Evolutionary conservation across 2,888 invertebrate species (phyloP), one percentile per base, ranked within the genome.

Genomic region (Sarcophaga subvicina): DNA sequence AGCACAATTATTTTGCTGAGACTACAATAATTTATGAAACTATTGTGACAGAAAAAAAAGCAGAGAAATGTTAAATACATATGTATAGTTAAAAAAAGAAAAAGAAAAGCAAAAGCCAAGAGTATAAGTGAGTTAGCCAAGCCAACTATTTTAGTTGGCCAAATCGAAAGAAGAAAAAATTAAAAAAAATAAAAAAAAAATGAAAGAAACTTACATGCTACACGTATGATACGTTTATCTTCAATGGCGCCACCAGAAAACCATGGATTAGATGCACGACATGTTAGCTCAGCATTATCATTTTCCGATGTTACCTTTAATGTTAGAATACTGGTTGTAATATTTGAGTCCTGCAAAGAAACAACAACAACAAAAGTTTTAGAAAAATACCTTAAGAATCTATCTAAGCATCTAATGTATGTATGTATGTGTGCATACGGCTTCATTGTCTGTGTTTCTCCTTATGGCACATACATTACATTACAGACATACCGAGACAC

Each of bases 221-320:
- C 97, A 91, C 96, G 96, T 89, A 98, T 95, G 88, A 95, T 95
- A 91, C 96, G 95, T 73, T 96, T 95, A 92, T 97, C 97, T 93
- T 97, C 97, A 78, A 96, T 94, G 75, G 96, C 96, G 89, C 96
- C 96, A 83, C 96, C 97, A 64, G 97, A 96, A 93, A 98, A 97
- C 95, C 97, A 96, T 0, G 97, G 97, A 94, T 98, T 98, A 93
- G 97, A 96, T 83, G 97, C 97, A 85, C 97, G 95, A 92, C 98
- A 98, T 82, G 96, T 95, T 88, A 98, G 95, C 92, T 96, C 96
- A 89, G 96, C 96, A 69, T 97, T 97, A 91, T 97, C 97, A 94
- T 98, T 97, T 89, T 96, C 96, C 85, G 96, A 95, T 87, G 95
- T 95, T 70, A 97, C 96, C 86, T 95, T 95, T 93, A 97, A 95